Base-by-base conservation (phyloP, 1,140 invertebrate genomes). In the Cyclargus thomasi region DNA sequence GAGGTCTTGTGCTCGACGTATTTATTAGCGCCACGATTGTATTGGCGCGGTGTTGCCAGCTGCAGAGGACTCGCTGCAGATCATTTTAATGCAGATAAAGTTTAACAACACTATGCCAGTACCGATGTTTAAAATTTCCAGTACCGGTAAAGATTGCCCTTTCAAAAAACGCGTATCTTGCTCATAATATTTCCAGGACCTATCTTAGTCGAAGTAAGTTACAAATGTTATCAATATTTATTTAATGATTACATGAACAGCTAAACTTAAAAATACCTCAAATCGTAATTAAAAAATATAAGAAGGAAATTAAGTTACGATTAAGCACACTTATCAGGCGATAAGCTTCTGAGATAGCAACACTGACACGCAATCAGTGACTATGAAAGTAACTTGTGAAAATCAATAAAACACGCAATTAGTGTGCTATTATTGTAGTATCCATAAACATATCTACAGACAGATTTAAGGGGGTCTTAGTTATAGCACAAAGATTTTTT, bases 1-100 rank as follows among this genome's bases (percentile, higher is more conserved):
- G 80, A 77, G 78, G 80, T 82, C 76, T 80, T 82, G 77, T 78
- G 79, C 73, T 73, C 74, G 80, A 84, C 76, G 79, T 86, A 88
- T 88, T 86, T 86, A 86, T 88, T 85, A 80, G 77, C 73, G 70
- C 66, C 62, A 62, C 55, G 53, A 66, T 66, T 66, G 57, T 66
- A 66, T 66, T 66, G 65, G 65, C 29, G 70, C 55, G 55, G 55
- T 20, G 55, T 59, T 59, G 55, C 55, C 55, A 59, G 55, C 18
- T 17, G 55, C 17, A 11, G 53, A 18, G 18, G 39, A 47, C 10
- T 47, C 14, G 39, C 0, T 47, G 39, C 39, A 47, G 36, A 39
- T 39, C 11, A 29, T 39, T 39, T 39, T 10, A 10, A 8, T 14
- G 10, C 36, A 39, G 11, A 11, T 47, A 47, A 47, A 7, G 5